Base-by-base conservation (phyloP, 2,113 vertebrate genomes). In the Engraulis encrasicolus region DNA sequence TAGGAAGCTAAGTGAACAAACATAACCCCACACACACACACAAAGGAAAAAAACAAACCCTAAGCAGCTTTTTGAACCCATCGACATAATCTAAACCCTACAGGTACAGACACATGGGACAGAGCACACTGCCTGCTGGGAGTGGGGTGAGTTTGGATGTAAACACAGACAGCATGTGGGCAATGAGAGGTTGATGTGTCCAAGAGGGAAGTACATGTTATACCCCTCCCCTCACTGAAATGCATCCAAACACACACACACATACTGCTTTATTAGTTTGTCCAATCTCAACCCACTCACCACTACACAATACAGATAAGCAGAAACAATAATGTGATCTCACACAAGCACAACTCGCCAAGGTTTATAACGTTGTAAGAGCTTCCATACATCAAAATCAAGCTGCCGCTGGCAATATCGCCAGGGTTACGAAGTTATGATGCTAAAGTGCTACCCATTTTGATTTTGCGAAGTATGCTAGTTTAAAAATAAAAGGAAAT, bases 271-370 rank as follows among this genome's bases (percentile, higher is more conserved):
- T n/a, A n/a, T n/a, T n/a, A n/a, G n/a, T n/a, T n/a, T n/a, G n/a
- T 74, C 66, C 66, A 17, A 74, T 3, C 66, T 74, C 66, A 34
- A 23, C 34, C 23, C 31, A 31, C 66, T 31, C 66, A 0, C 58
- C 23, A 14, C 58, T 27, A 31, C 20, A 74, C 12, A 27, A 34
- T 34, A 3, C 31, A 74, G 23, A 34, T 34, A 71, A 71, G 31
- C 66, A 74, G 34, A 2, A 74, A 34, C n/a, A 45, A 45, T 45
- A 45, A 45, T 9, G 9, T 66, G 11, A 74, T 14, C 31, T 4
- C 66, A 34, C 23, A 74, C 66, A 17, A 74, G 12, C 66, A 74
- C 66, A 74, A 74, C 66, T 74, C 34, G 66, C 12, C 66, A 74
- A 36, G 66, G 66, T 74, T n/a, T 74, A 74, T 74, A 74, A 74